Evolutionary conservation across 1,140 invertebrate genomes (phyloP).

Genomic region (Maconellicoccus hirsutus): DNA sequence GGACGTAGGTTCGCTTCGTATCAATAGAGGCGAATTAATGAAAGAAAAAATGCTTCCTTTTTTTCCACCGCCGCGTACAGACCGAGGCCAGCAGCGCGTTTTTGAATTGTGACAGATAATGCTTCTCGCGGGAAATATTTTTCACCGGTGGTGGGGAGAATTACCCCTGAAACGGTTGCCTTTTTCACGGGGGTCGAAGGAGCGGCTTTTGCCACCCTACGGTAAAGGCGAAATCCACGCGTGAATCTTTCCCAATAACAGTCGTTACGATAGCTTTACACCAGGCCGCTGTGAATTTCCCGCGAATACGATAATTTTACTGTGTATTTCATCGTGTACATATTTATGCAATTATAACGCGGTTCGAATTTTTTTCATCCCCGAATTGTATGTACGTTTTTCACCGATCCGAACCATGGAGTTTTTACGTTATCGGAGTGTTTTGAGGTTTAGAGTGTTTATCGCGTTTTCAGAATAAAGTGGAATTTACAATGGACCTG

Average conservation of each 20-base stretch:
- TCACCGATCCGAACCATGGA: no score
- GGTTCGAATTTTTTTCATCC: no score
- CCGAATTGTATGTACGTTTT: no score
- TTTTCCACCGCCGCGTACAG: no score
- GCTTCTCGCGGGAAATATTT: constrained; percentile 14
- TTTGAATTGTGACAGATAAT: constrained; percentile 14
- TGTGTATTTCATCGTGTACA: background rate
- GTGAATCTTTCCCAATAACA: constrained; percentile 6
- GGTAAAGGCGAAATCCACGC: background rate
- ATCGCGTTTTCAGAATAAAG: no score
- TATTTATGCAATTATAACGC: no score
- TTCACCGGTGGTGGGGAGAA: background rate
- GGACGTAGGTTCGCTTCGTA: no score
- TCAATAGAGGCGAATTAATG: no score
- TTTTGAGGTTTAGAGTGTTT: no score
- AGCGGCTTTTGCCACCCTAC: constrained; percentile 12
- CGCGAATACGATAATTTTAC: background rate
- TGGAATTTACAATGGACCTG: no score
- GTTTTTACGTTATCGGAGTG: no score
- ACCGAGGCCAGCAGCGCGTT: background rate
- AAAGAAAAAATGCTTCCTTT: no score
- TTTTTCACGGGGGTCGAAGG: background rate
- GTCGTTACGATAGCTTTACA: background rate
- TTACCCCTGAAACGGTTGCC: background rate
- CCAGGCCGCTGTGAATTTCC: background rate